A percentile compares a stretch with the other conserved stretches of the same genome.
phyloP scores from a whole-genome alignment of 2,888 invertebrate genomes.

The Apotomis betuletana region DNA sequence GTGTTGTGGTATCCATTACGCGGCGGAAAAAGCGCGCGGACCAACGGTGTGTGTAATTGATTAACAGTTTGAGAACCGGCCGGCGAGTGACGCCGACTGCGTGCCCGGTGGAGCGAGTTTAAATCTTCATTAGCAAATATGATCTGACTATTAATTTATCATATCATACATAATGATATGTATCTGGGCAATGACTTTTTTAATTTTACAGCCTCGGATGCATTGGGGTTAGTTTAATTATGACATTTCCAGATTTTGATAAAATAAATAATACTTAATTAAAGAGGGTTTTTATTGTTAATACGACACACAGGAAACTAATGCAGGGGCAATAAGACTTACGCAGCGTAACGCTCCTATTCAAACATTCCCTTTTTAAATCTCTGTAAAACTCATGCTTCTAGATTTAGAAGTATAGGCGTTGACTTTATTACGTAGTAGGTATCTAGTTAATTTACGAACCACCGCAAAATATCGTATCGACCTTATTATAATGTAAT shows the following conservation, averaged over 20 bases:
- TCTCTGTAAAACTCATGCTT: no score
- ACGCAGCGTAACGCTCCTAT: no score
- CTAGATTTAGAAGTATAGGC: no score
- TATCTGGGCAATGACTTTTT: background rate
- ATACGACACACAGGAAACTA: no score
- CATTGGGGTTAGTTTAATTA: background rate
- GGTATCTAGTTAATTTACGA: background rate
- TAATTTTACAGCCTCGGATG: background rate
- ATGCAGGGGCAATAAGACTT: no score
- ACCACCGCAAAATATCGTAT: background rate
- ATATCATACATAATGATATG: background rate
- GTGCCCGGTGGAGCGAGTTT: conserved; percentile 49
- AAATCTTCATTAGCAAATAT: conserved; percentile 67
- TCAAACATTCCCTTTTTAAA: no score
- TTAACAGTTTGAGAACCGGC: conserved; percentile 75
- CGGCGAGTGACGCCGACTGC: conserved; percentile 56
- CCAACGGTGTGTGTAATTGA: conserved; percentile 79
- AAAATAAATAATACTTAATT: no score
- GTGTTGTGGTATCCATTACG: conserved; percentile 77
- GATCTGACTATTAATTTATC: conserved; percentile 7
- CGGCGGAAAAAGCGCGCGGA: conserved; percentile 71
- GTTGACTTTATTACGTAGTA: no score
- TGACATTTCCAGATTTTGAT: no score
- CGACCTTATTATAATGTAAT: background rate
- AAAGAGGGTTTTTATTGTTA: no score